These are phyloP conservation scores for Tetanocera ferruginea DNA, from an alignment of 2,888 invertebrate species.

Conservation along the genomic window DNA sequence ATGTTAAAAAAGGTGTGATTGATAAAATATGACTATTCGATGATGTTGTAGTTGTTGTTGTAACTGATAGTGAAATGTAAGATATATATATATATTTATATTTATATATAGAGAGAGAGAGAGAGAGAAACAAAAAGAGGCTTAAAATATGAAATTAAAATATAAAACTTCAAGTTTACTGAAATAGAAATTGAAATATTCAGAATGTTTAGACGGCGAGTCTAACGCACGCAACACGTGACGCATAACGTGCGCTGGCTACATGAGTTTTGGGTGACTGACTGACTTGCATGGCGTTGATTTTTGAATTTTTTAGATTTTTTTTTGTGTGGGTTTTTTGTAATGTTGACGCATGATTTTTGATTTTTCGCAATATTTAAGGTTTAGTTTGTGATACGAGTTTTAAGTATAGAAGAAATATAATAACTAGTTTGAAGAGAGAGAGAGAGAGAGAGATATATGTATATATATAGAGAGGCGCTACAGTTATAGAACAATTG, in stretches of 20 bases:
- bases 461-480: too few species aligned
- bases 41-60: too few species aligned
- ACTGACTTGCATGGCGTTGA: neutral
- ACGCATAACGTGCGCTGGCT: neutral
- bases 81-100: too few species aligned
- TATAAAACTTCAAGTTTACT: neutral
- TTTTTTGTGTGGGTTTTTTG: neutral
- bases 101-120: neutral
- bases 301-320: neutral
- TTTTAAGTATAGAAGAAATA: neutral
- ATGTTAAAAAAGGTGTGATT: too few species aligned
- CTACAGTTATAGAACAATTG: neutral
- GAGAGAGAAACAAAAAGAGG: neutral
- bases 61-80: neutral
- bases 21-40: too few species aligned
- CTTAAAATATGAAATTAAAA: too few species aligned
- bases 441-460: neutral
- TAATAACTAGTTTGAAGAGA: neutral
- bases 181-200: neutral
- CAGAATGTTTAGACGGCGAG: neutral
- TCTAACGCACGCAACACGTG: neutral
- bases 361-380: neutral
- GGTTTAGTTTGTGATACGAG: neutral
- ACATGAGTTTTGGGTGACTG: neutral
- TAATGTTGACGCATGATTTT: neutral